These are phyloP conservation scores for Drosophila fungiperda DNA, from an alignment of 2,888 invertebrate species.

Conservation along the genomic window DNA sequence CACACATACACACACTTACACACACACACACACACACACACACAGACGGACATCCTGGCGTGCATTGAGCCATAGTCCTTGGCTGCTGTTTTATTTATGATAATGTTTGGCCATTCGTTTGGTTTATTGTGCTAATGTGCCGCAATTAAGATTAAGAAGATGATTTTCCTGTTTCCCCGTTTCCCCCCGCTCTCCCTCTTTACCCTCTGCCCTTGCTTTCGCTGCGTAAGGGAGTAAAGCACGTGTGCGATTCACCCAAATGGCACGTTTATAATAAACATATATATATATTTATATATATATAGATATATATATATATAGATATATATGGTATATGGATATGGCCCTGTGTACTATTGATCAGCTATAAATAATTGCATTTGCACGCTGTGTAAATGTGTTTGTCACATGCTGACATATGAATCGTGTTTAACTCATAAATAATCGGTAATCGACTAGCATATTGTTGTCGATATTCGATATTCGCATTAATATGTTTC, in stretches of 20 bases:
- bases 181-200: background rate
- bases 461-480: conserved; percentile 2
- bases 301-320: background rate
- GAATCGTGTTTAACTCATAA: conserved; percentile 14
- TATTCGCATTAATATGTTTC: conserved; percentile 1
- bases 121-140: conserved; percentile 85
- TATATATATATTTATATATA: background rate
- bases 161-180: conserved; percentile 68
- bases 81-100: conserved; percentile 84
- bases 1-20: background rate
- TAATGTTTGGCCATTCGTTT: conserved; percentile 84
- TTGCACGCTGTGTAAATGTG: conserved; percentile 64
- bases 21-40: conserved; percentile 34
- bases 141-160: conserved; percentile 85
- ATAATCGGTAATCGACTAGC: conserved; percentile 10
- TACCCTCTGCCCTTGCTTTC: background rate
- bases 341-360: conserved; percentile 26
- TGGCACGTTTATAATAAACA: conserved; percentile 39
- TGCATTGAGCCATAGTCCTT: conserved; percentile 64
- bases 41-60: conserved; percentile 66
- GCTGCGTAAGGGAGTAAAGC: conserved; percentile 1
- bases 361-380: conserved; percentile 70
- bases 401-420: conserved; percentile 25
- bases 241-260: conserved; percentile 35
- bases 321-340: background rate